Conservation (phyloP, 2,113 vertebrate genomes). For the Monarcha castaneiventris region DNA sequence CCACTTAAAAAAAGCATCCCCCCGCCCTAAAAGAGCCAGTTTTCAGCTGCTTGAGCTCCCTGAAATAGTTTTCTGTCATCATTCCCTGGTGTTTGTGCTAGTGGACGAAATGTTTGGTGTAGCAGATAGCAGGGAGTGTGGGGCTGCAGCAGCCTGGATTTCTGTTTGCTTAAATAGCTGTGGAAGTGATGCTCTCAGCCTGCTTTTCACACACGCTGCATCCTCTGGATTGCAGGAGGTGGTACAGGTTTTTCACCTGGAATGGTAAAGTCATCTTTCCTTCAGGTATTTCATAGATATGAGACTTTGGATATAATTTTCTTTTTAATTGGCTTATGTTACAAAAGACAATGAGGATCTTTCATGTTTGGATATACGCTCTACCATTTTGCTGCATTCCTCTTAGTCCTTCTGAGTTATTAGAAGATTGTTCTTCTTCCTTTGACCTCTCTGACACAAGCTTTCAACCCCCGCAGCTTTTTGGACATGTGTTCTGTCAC, state of each 20-base stretch:
- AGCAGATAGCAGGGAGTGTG: neutral
- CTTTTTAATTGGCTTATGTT: neutral
- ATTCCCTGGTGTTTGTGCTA: neutral
- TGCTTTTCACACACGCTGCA: neutral
- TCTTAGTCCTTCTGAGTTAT: slow-evolving; percentile 22
- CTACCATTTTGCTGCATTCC: neutral
- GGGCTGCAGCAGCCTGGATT: neutral
- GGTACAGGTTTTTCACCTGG: neutral
- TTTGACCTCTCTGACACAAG: slow-evolving; percentile 35
- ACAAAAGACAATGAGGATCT: neutral
- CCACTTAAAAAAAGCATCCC: neutral
- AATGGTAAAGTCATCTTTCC: neutral
- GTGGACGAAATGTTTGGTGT: neutral
- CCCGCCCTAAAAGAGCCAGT: neutral
- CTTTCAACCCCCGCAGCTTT: slow-evolving; percentile 47
- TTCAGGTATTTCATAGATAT: neutral
- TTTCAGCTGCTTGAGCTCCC: neutral
- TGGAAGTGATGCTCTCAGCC: neutral
- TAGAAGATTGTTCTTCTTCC: slow-evolving; percentile 38
- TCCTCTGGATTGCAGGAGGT: neutral
- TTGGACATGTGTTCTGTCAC: slow-evolving; percentile 12
- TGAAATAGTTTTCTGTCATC: neutral
- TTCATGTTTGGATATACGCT: neutral
- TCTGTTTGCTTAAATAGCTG: neutral
- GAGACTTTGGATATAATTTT: neutral